phyloP scores from a whole-genome alignment of 1,140 invertebrate species.

The Plutomurus gul region DNA sequence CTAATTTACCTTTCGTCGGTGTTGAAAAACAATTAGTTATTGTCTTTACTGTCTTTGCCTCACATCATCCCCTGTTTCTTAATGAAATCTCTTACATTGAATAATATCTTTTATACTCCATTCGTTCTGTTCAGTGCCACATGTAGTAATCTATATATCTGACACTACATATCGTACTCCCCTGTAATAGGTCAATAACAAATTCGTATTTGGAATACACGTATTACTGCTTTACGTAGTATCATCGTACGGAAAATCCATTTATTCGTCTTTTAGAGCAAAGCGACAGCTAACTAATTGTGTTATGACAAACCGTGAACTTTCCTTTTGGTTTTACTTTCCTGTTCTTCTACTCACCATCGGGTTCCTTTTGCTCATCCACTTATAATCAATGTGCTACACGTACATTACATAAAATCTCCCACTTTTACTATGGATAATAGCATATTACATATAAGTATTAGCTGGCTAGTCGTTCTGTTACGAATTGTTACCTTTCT shows the following conservation, averaged over 20 bases:
- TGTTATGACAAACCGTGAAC: slow-evolving; percentile 23
- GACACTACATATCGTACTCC: not conserved
- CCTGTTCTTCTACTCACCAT: not conserved
- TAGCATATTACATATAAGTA: too few relatives aligned
- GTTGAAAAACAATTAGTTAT: slow-evolving; percentile 33
- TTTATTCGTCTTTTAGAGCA: not conserved
- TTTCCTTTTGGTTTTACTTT: slow-evolving; percentile 19
- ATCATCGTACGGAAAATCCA: not conserved
- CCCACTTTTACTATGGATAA: too few relatives aligned
- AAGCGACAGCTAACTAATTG: slow-evolving; percentile 19
- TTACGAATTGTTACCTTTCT: too few relatives aligned
- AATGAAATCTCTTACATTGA: slow-evolving; percentile 12
- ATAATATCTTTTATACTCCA: slow-evolving; percentile 1
- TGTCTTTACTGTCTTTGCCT: slow-evolving; percentile 4
- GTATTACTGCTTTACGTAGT: not conserved
- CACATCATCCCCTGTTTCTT: not conserved
- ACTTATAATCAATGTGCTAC: not conserved
- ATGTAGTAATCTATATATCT: not conserved
- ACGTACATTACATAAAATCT: too few relatives aligned
- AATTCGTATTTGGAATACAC: not conserved
- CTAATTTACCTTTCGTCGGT: slow-evolving; percentile 31
- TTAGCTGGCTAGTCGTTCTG: too few relatives aligned
- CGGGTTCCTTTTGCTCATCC: not conserved
- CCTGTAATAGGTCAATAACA: not conserved
- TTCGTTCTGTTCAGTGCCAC: not conserved